Percentiles rank a stretch among this genome's conserved stretches.
Evolutionary conservation across 1,140 invertebrate genomes (phyloP).

Genomic region (Condylostylus longicornis): DNA sequence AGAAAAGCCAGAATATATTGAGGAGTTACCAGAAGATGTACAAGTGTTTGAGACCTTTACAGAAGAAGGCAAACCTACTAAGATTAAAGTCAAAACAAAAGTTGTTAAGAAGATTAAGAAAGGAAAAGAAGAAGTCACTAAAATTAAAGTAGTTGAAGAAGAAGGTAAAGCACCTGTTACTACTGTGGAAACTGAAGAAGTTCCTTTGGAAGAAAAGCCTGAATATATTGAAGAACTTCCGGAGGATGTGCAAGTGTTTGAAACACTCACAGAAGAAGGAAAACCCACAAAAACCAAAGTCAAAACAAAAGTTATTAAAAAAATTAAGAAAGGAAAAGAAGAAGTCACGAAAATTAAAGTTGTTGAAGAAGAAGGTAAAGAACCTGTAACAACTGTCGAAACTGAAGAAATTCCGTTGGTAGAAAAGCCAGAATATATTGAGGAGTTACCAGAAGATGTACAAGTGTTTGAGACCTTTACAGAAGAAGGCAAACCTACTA

Average conservation of each 20-base stretch:
- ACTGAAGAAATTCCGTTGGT: conserved; percentile 13
- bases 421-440: conserved; percentile 11
- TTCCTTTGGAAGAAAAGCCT: conserved; percentile 10
- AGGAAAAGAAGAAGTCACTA: conserved; percentile 14
- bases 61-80: conserved; percentile 14
- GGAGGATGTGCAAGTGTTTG: conserved; percentile 18
- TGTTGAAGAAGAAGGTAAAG: conserved; percentile 18
- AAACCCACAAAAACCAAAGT: conserved; percentile 19
- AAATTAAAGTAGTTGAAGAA: conserved; percentile 21
- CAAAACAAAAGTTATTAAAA: conserved; percentile 16
- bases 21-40: conserved; percentile 13
- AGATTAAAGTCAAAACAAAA: conserved; percentile 14
- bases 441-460: no score
- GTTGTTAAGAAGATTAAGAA: conserved; percentile 11
- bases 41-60: conserved; percentile 19
- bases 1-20: conserved; percentile 3
- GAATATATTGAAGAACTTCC: conserved; percentile 19
- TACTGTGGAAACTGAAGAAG: conserved; percentile 14
- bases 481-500: no score
- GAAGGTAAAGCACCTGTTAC: conserved; percentile 19
- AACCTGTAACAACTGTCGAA: conserved; percentile 19
- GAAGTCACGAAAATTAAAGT: conserved; percentile 27
- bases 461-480: no score
- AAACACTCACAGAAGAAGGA: conserved; percentile 15
- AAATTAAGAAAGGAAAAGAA: conserved; percentile 22